These are phyloP conservation scores for Tadarida brasiliensis DNA, from an alignment of 2,797 vertebrate genomes.

Conservation along the genomic window DNA sequence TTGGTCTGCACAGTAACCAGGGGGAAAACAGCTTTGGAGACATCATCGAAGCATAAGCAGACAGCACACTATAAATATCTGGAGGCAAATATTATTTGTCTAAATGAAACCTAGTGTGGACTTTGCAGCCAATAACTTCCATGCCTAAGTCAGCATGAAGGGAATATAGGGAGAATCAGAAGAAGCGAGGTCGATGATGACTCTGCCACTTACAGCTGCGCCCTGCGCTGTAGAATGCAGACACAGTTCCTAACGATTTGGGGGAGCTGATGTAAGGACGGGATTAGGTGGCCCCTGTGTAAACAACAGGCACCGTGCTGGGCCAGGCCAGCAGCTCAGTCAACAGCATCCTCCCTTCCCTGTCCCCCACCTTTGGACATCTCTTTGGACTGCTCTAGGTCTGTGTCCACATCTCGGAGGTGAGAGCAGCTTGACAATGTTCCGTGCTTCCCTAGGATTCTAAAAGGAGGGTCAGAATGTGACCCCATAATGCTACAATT, in stretches of 20 bases:
- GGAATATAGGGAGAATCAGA: background rate
- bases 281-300: background rate
- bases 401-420: background rate
- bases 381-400: background rate
- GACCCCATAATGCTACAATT: background rate
- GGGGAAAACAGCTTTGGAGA: background rate
- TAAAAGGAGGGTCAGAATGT: background rate
- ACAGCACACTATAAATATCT: slow-evolving; percentile 39
- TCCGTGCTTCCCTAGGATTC: background rate
- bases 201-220: background rate
- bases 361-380: background rate
- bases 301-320: background rate
- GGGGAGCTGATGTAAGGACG: background rate
- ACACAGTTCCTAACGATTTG: background rate
- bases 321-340: background rate
- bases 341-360: background rate
- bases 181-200: background rate
- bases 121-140: background rate
- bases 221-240: background rate
- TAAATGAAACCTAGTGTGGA: slow-evolving; percentile 57
- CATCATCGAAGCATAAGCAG: background rate
- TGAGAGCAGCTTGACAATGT: fast-evolving
- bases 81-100: slow-evolving; percentile 60
- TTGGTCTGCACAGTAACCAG: background rate
- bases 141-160: slow-evolving; percentile 1